These are phyloP conservation scores for Hetaerina americana DNA, from an alignment of 1,140 invertebrate genomes.

Conservation along the genomic window DNA sequence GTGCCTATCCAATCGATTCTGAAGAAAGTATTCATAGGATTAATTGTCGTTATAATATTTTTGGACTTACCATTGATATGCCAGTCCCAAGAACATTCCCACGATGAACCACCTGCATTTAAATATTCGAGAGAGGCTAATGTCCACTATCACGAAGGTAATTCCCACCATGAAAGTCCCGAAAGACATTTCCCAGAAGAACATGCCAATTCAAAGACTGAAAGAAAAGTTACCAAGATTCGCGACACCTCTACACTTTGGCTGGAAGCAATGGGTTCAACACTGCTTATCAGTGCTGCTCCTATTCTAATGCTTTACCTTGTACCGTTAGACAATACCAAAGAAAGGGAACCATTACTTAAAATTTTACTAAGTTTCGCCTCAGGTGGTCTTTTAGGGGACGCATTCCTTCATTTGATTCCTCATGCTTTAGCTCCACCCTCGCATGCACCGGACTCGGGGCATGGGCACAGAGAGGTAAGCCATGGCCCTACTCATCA, in stretches of 20 bases:
- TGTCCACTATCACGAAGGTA: slow-evolving; percentile 26
- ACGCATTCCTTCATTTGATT: slow-evolving; percentile 93
- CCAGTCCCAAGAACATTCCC: slow-evolving; percentile 25
- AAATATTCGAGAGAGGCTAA: slow-evolving; percentile 67
- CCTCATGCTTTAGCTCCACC: slow-evolving; percentile 74
- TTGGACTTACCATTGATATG: slow-evolving; percentile 30
- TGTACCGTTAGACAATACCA: slow-evolving; percentile 80
- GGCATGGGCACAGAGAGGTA: background rate
- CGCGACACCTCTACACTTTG: slow-evolving; percentile 35
- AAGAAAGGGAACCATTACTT: slow-evolving; percentile 66
- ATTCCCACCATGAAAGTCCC: slow-evolving; percentile 10
- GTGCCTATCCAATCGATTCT: too few species aligned
- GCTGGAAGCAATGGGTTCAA: slow-evolving; percentile 74
- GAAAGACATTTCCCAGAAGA: slow-evolving; percentile 11
- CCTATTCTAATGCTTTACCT: slow-evolving; percentile 89
- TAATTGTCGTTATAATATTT: too few species aligned
- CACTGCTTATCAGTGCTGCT: slow-evolving; percentile 82
- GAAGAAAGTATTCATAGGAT: too few species aligned
- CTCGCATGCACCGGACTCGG: slow-evolving; percentile 23
- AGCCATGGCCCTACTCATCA: slow-evolving; percentile 21
- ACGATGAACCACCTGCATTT: slow-evolving; percentile 46
- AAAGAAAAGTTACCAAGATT: slow-evolving; percentile 16
- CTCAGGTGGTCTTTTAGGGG: slow-evolving; percentile 85
- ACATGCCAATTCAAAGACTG: slow-evolving; percentile 21
- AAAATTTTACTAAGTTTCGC: slow-evolving; percentile 89